Base-by-base conservation (phyloP, 2,888 invertebrate genomes). In the Linnaemya vulpina region DNA sequence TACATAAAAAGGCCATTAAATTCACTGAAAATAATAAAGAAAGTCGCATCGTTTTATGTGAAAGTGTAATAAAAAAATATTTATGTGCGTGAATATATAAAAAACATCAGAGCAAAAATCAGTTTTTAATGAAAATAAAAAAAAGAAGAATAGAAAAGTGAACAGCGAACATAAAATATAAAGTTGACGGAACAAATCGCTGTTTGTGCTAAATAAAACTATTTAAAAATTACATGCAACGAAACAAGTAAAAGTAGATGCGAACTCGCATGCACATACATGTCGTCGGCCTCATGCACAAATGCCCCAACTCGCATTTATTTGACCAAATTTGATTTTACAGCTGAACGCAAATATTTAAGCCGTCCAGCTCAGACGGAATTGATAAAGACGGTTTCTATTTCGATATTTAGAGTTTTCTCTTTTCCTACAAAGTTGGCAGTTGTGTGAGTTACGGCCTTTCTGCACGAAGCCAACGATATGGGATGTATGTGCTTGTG, bases 181-280 rank as follows among this genome's bases (percentile, higher is more conserved):
- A 55, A 30, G 30, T 20, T 35, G 15, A 20, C 11, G 13, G 22
- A 63, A 43, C 8, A 38, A 38, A 8, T 30, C 30, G 30, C 30
- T 30, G 30, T 30, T 76, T 58, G 20, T 40, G 58, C 49, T 68
- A 62, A 60, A 77, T 49, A 68, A 67, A 58, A 63, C 30, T 49
- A 60, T 9, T 22, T 46, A 76, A 67, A 75, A 77, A 35, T 43
- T 11, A 46, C 55, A 76, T 46, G 10, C n/a, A 60, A 60, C 25
- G 25, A 51, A 77, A 17, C 5, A 68, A 58, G 30, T 58, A 35
- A 67, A 60, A 49, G 7, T 30, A 67, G 30, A 75, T 62, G 60
- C 49, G n/a, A 40, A 74, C 25, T 49, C 43, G 22, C 20, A 55
- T 51, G 49, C 30, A 30, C 30, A 30, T 30, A 30, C 30, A 5